Percentiles rank a stretch among this genome's conserved stretches.
phyloP scores from a whole-genome alignment of 2,113 vertebrate genomes.

The Columbina picui region DNA sequence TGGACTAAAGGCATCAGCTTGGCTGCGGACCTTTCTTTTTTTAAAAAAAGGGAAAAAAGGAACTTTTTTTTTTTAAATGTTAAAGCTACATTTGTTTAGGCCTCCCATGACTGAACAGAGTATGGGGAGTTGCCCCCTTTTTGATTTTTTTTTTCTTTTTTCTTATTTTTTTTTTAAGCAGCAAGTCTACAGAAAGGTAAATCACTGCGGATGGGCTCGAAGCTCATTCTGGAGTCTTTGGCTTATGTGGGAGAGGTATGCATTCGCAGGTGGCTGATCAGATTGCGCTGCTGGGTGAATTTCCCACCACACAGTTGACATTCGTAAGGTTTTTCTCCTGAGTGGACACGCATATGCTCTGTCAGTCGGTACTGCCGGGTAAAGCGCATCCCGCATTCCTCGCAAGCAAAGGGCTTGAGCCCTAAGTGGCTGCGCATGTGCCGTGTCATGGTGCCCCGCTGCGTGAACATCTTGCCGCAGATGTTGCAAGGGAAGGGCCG shows the following conservation, averaged over 20 bases:
- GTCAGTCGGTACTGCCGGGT: conserved; percentile 99
- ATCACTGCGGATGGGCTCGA: conserved; percentile 71
- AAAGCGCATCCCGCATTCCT: conserved; percentile 99
- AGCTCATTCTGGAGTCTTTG: conserved; percentile 88
- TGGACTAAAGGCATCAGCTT: conserved; percentile 46
- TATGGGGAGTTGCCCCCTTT: conserved; percentile 45
- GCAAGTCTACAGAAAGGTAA: conserved; percentile 76
- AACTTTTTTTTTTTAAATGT: conserved; percentile 43
- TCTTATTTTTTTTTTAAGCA: conserved; percentile 53
- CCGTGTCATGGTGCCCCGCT: conserved; percentile 98
- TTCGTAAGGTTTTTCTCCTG: conserved; percentile 98
- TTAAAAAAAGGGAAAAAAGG: conserved; percentile 40
- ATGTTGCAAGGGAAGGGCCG: conserved; percentile 98
- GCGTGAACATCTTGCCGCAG: conserved; percentile 99
- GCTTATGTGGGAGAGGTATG: conserved; percentile 97
- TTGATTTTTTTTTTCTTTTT: background rate
- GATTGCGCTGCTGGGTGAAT: conserved; percentile 99
- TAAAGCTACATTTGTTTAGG: conserved; percentile 74
- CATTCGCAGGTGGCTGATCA: conserved; percentile 99
- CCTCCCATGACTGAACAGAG: conserved; percentile 73
- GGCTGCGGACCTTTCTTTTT: conserved; percentile 60
- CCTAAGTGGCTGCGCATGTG: conserved; percentile 99
- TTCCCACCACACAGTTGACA: conserved; percentile 98
- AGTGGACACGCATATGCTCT: conserved; percentile 99
- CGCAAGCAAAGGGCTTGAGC: conserved; percentile 97